Base-by-base conservation (phyloP, 1,140 invertebrate species). In the Drosophila setifemur region DNA sequence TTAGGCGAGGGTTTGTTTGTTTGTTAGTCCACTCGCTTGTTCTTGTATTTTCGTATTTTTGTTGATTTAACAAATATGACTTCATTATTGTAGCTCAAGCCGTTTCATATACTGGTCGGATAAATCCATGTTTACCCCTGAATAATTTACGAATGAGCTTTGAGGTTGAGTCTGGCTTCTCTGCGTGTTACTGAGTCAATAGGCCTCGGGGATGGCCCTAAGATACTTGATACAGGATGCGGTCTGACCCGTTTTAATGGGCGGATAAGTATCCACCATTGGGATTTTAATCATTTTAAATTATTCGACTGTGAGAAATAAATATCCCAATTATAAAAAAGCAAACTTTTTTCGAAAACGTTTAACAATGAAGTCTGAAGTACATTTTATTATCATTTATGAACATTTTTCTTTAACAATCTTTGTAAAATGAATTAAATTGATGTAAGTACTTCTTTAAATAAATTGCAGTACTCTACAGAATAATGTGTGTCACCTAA, bases 131-230 rank as follows among this genome's bases (percentile, higher is more conserved):
- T 64, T 64, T 31, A 64, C 42, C 57, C 42, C 25, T 76, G 81
- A 75, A 85, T 85, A 85, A 81, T 81, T 75, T 85, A 85, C 75
- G 40, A 85, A 79, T 74, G 73, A 85, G 79, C 78, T 83, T 85
- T 78, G 75, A 42, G 68, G 42, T 58, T 50, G 33, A 14, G 61
- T 54, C 25, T 44, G 52, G 25, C 61, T 48, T 28, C 9, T 33
- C 21, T 75, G 79, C 74, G 79, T 83, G 78, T 85, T 83, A 53
- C 11, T 71, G 26, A 66, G 74, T 85, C 79, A 83, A 70, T 61
- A 64, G 50, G 42, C 78, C 78, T 64, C 25, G 11, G 77, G 73
- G 14, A n/a, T 9, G 35, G 18, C 57, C 12, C 26, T 2, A 16
- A 37, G 57, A 33, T 19, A 25, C 37, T 58, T n/a, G 26, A 61